Conservation (phyloP, 2,113 vertebrate species). For the Mesitornis unicolor region DNA sequence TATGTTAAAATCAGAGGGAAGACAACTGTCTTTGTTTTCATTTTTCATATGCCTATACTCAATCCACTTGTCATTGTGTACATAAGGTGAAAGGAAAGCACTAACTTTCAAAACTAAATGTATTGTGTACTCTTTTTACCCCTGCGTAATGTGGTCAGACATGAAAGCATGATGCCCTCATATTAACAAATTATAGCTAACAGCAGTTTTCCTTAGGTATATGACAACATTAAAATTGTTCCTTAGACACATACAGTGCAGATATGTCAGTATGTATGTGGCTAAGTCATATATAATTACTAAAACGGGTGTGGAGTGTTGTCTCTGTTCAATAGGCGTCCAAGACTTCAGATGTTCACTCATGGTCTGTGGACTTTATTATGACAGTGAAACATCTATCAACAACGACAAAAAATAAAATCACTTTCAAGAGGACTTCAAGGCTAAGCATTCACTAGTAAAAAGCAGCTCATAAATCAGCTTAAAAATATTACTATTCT, state of each 20-base stretch:
- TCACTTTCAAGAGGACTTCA: conserved; percentile 20
- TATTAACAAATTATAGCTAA: neutral
- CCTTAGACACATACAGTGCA: neutral
- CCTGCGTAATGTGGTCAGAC: neutral
- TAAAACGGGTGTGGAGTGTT: neutral
- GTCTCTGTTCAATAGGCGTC: neutral
- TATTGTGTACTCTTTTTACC: neutral
- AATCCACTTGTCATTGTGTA: neutral
- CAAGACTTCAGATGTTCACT: neutral
- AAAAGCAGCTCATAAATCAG: neutral
- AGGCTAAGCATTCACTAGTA: neutral
- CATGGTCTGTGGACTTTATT: neutral
- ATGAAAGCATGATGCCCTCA: neutral
- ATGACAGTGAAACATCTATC: neutral
- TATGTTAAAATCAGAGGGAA: neutral
- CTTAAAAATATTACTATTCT: neutral
- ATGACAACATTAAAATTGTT: neutral
- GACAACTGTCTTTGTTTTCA: neutral
- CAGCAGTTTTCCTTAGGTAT: neutral
- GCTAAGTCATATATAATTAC: neutral
- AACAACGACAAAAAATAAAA: neutral
- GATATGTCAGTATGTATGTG: neutral
- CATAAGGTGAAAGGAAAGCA: neutral
- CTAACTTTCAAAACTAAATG: neutral
- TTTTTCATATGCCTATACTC: neutral